These are phyloP conservation scores for Atlantisia rogersi DNA, from an alignment of 2,113 vertebrate species.

Conservation along the genomic window DNA sequence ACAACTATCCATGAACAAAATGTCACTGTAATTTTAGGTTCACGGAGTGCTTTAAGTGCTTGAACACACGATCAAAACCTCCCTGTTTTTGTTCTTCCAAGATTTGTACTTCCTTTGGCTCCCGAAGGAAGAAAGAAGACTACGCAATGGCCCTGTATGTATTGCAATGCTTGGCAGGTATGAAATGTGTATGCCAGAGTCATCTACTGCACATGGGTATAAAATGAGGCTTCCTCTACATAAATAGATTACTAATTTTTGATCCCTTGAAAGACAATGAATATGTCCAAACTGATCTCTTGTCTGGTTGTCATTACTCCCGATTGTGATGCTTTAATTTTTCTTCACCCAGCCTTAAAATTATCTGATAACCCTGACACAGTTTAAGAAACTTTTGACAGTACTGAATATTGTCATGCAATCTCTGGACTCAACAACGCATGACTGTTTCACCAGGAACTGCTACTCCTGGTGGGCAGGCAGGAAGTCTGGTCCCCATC, in stretches of 20 bases:
- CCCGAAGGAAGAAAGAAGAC: not conserved
- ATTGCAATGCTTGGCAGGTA: not conserved
- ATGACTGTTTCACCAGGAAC: not conserved
- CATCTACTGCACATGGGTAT: not conserved
- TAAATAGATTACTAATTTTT: not conserved
- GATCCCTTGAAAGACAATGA: not conserved
- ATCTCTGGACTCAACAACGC: not conserved
- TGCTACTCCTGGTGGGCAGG: not conserved
- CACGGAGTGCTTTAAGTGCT: not conserved
- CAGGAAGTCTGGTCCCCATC: not conserved
- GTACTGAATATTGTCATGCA: not conserved
- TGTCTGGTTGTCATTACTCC: not conserved
- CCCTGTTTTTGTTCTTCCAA: not conserved
- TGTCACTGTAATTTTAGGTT: not conserved
- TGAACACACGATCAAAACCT: not conserved
- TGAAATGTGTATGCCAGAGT: not conserved
- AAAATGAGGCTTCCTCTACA: not conserved
- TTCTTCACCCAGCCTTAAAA: not conserved
- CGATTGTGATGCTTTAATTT: not conserved
- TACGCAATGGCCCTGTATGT: fast-evolving
- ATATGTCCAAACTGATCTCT: not conserved
- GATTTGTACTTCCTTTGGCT: not conserved
- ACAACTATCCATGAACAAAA: not conserved
- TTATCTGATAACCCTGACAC: not conserved
- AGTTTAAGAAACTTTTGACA: not conserved